These are phyloP conservation scores for Ranitomeya imitator DNA, from an alignment of 2,113 vertebrate species.

Conservation along the genomic window DNA sequence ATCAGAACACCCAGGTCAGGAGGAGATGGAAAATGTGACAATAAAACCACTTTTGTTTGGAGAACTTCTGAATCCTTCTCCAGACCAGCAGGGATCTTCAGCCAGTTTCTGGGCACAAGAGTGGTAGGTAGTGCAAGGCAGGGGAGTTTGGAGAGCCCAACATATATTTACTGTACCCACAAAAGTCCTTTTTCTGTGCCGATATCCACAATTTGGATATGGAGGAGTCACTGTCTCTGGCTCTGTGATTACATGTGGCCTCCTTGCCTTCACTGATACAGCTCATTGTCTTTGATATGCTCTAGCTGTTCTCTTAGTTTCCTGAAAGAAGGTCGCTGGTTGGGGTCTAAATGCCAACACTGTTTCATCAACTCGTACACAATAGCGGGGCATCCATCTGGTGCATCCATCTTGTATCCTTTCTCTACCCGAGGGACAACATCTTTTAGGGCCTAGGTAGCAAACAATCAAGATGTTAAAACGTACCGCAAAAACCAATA, in stretches of 20 bases:
- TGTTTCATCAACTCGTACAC: constrained; percentile 95
- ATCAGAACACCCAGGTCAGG: neutral
- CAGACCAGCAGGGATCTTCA: constrained; percentile 14
- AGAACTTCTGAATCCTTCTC: constrained; percentile 26
- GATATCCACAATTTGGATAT: constrained; percentile 37
- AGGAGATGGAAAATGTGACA: neutral
- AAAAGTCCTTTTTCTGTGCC: constrained; percentile 28
- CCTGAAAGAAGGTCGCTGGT: constrained; percentile 84
- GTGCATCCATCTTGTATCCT: constrained; percentile 96
- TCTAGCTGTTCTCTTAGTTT: constrained; percentile 87
- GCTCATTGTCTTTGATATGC: constrained; percentile 85
- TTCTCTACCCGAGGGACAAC: constrained; percentile 93
- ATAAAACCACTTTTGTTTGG: constrained; percentile 35
- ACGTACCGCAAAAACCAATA: no score
- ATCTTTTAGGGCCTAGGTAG: constrained; percentile 86
- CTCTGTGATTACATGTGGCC: constrained; percentile 46
- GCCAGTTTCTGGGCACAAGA: constrained; percentile 37
- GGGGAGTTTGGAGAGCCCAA: constrained; percentile 41
- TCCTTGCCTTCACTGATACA: constrained; percentile 82
- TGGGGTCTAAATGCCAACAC: constrained; percentile 90
- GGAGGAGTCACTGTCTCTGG: constrained; percentile 48
- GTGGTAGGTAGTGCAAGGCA: constrained; percentile 46
- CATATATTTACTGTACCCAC: constrained; percentile 19
- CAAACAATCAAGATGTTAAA: neutral
- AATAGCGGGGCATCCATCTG: constrained; percentile 84